Evolutionary conservation across 2,797 vertebrate genomes (phyloP).

Genomic region (Ciconia nigra): DNA sequence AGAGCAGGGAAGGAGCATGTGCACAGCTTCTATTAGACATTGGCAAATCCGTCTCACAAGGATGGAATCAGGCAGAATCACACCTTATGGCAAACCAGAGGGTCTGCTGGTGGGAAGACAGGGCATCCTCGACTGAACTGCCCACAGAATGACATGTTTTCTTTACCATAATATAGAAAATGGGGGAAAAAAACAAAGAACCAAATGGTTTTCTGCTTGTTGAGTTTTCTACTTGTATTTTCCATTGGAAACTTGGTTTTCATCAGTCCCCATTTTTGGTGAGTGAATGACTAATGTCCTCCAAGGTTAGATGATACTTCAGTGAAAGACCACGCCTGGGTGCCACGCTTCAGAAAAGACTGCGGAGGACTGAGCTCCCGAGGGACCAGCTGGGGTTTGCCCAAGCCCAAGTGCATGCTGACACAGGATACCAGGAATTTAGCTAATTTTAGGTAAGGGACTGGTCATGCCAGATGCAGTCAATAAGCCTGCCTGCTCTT

Average conservation of each 20-base stretch:
- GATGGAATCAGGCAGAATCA: neutral
- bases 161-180: neutral
- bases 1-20: neutral
- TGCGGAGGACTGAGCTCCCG: neutral
- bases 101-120: neutral
- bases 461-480: slow-evolving; percentile 29
- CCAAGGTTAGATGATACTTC: neutral
- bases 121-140: neutral
- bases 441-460: slow-evolving; percentile 28
- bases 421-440: neutral
- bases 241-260: neutral
- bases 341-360: neutral
- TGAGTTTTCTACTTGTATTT: neutral
- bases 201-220: neutral
- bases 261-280: neutral
- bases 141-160: neutral
- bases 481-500: slow-evolving; percentile 53
- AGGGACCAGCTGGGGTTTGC: neutral
- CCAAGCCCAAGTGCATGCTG: neutral
- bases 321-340: neutral
- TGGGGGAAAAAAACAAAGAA: neutral
- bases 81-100: neutral
- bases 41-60: neutral
- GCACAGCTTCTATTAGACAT: neutral
- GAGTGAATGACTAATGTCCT: neutral